phyloP scores from a whole-genome alignment of 2,113 vertebrate genomes.

The Spea bombifrons region DNA sequence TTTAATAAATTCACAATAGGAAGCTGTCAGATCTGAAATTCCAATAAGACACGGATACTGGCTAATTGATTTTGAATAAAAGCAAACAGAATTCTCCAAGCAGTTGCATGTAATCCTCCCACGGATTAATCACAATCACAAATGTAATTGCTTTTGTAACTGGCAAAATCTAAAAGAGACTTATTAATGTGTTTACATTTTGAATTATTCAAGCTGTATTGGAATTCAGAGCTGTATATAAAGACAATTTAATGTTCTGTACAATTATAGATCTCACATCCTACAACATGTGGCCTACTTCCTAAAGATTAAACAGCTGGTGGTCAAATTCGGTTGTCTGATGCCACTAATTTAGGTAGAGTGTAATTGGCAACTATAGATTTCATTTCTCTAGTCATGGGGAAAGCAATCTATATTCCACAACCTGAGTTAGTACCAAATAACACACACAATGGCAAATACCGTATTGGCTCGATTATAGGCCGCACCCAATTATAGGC shows the following conservation, averaged over 20 bases:
- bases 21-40: conserved; percentile 1
- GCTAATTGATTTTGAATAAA: conserved; percentile 34
- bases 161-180: conserved; percentile 22
- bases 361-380: too few species aligned
- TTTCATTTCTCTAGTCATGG: too few species aligned
- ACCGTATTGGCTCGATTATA: too few species aligned
- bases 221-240: not conserved
- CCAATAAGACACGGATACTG: not conserved
- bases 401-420: too few species aligned
- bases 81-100: conserved; percentile 31
- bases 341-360: too few species aligned
- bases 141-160: conserved; percentile 38
- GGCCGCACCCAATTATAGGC: too few species aligned
- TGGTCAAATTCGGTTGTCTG: too few species aligned
- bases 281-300: too few species aligned
- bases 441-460: too few species aligned
- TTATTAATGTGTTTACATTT: conserved; percentile 27
- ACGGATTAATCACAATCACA: conserved; percentile 35
- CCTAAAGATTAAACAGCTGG: too few species aligned
- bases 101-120: conserved; percentile 18
- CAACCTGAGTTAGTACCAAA: too few species aligned
- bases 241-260: not conserved
- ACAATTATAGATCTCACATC: not conserved
- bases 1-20: conserved; percentile 5
- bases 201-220: conserved; percentile 21